Percentiles rank a stretch among this genome's conserved stretches.
These are phyloP conservation scores for Halichoeres trimaculatus DNA, from an alignment of 2,113 vertebrate genomes.

Conservation along the genomic window DNA sequence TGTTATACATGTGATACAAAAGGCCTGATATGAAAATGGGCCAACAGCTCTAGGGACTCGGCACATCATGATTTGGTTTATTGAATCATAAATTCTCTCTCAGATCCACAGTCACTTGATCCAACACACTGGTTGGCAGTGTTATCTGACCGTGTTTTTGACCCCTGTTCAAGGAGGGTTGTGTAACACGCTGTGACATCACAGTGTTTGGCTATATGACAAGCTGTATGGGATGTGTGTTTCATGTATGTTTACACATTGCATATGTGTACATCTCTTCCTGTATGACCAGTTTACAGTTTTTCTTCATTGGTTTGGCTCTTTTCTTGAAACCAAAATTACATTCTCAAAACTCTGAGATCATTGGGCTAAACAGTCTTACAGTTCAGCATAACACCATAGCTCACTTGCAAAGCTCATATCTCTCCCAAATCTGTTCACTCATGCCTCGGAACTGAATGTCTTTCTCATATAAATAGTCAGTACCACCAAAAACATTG, in stretches of 20 bases:
- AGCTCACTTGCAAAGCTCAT: too few relatives aligned
- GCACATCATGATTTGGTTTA: conserved; percentile 22
- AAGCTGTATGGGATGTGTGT: not conserved
- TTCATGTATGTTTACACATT: not conserved
- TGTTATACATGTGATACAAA: conserved; percentile 1
- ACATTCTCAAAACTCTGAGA: too few relatives aligned
- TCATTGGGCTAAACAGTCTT: too few relatives aligned
- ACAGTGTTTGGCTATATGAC: conserved; percentile 14
- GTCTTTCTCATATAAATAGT: too few relatives aligned
- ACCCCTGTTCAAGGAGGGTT: conserved; percentile 49
- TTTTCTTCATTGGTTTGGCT: too few relatives aligned
- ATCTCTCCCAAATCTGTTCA: too few relatives aligned
- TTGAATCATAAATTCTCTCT: conserved; percentile 12
- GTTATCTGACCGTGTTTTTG: conserved; percentile 35
- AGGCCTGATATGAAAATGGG: conserved; percentile 23
- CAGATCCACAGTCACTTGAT: conserved; percentile 16
- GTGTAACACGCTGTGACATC: conserved; percentile 44
- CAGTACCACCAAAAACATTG: too few relatives aligned
- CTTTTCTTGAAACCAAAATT: too few relatives aligned
- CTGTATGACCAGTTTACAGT: not conserved
- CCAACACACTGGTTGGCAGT: not conserved
- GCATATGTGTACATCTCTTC: not conserved
- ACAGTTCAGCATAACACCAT: too few relatives aligned
- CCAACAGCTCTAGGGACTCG: not conserved
- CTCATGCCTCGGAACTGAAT: too few relatives aligned